Evolutionary conservation across 2,797 vertebrate genomes (phyloP), one percentile per base, ranked within the genome.

Genomic region (Crotalus adamanteus): DNA sequence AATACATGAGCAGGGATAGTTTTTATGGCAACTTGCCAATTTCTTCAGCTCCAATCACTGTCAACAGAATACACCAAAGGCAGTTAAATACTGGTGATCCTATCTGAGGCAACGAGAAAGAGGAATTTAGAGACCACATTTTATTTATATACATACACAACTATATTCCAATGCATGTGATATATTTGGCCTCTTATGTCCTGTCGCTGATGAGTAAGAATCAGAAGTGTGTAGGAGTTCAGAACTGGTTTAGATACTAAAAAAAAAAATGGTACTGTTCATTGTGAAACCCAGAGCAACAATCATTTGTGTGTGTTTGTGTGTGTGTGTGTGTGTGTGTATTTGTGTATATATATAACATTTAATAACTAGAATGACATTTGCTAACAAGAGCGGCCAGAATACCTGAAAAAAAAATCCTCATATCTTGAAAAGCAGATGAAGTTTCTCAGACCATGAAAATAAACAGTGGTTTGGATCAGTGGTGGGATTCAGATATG

Each of bases 141-240:
- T 95, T 94, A 93, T 92, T 96, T 94, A 94, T 91, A 95, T 89
- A 96, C 86, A 28, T 65, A 55, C 22, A 92, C 47, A 92, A 91
- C 94, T 97, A 95, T 96, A 96, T 97, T 96, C 96, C 95, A 96
- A 96, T 95, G 96, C 96, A 96, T 97, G 96, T 95, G 95, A 95
- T 96, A 96, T 97, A 94, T 95, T 96, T 97, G 94, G 95, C 95
- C 95, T 96, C 12, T 95, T 88, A 96, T 96, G 95, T 96, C 94
- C 94, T 95, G 95, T 96, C 95, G 93, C 95, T 95, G 94, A 92
- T 94, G 94, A 93, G 95, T 95, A 95, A 95, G 93, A 96, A 96
- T 89, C 85, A 94, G 95, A 94, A 93, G 93, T n/a, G 95, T 95
- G 94, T 95, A 95, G 95, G 94, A 96, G 94, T 90, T 93, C 91